Evolutionary conservation across 1,140 invertebrate species (phyloP), one percentile per base, ranked within the genome.

Genomic region (Macrostomum lignano): DNA sequence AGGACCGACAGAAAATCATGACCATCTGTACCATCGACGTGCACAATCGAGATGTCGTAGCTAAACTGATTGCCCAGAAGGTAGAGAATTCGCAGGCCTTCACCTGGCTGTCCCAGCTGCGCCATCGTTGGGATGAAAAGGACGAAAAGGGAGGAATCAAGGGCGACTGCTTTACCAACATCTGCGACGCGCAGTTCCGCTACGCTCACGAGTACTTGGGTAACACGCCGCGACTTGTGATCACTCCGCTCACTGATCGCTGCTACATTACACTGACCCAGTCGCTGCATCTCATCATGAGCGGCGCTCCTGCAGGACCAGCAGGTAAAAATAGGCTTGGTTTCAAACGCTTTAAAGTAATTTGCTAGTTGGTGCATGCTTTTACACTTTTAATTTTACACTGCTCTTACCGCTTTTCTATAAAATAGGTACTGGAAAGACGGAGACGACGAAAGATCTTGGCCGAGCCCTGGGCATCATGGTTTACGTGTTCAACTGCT

Each of bases 1-100:
- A 75, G 48, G 76, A 88, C 52, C 65, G 84, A 24, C 82, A 91
- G 55, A 91, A 91, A 60, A 78, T 93, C 37, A 91, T 91, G 81
- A 91, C 84, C 0, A 81, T 93, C 48, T 91, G 82, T 55, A 91
- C 82, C 2, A 86, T 93, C 49, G 84, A 93, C 55, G 82, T 88
- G 17, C 63, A 65, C 38, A 79, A 77, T 1, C 67, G 84, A 55
- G 81, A 91, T 58, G 78, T 91, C 21, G 78, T 91, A 2, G 66
- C 67, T 25, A 84, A 82, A 60, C 62, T 93, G 48, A 82, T 91
- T 41, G 70, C 75, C 48, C 67, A 31, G 25, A 30, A 36, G 17
- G 70, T 91, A 14, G 82, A 91, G 57, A 73, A 66, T 42, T 68
- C 72, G 28, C 70, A 72, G 34, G 78, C 79, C 21, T 93, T 93